phyloP scores from a whole-genome alignment of 2,888 invertebrate species.

The Pristionchus fissidentatus region DNA sequence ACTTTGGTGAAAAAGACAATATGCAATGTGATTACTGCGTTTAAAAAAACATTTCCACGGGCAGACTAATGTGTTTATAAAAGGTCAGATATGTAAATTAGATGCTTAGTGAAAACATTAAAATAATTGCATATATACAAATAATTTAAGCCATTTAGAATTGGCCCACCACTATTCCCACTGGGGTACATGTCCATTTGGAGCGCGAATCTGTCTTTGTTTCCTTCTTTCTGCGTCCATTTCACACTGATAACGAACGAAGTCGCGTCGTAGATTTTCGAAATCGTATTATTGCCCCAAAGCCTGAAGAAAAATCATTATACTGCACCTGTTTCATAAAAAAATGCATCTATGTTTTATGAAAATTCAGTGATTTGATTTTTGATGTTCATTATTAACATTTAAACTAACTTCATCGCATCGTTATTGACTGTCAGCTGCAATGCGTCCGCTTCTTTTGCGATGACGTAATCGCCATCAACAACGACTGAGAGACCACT shows the following conservation, averaged over 20 bases:
- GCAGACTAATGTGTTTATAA: too few species aligned
- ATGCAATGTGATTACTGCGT: too few species aligned
- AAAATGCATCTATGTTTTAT: not conserved
- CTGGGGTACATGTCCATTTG: not conserved
- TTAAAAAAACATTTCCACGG: too few species aligned
- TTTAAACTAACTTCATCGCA: not conserved
- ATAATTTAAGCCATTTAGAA: not conserved
- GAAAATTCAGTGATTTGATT: not conserved
- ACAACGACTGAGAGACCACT: not conserved
- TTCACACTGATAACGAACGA: not conserved
- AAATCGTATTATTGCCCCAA: not conserved
- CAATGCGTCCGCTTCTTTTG: not conserved
- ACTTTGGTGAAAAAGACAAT: too few species aligned
- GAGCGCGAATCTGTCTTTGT: not conserved
- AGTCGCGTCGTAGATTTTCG: not conserved
- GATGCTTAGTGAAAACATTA: too few species aligned
- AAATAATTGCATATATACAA: not conserved
- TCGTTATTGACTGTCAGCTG: not conserved
- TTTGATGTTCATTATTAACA: too few species aligned
- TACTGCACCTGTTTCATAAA: not conserved
- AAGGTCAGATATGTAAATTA: too few species aligned
- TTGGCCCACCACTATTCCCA: not conserved
- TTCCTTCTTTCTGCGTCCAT: not conserved
- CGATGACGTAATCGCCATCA: not conserved
- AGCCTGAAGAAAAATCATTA: not conserved